Evolutionary conservation across 2,888 invertebrate genomes (phyloP).

Genomic region (Perdita meconis): DNA sequence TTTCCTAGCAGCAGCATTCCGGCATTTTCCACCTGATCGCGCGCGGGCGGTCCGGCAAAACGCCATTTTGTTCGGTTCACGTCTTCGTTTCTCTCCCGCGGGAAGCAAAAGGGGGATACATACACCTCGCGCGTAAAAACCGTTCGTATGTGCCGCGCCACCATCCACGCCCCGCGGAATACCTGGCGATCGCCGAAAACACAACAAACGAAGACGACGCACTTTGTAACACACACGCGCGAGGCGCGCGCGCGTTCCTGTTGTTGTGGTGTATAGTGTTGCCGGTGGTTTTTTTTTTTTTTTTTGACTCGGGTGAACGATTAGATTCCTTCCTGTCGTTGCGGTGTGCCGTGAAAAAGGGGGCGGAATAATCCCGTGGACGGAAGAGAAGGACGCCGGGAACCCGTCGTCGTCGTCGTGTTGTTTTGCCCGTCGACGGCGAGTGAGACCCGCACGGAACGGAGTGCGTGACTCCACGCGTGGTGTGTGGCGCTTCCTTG

Average conservation of each 20-base stretch:
- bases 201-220: constrained; percentile 61
- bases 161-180: constrained; percentile 64
- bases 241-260: constrained; percentile 40
- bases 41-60: constrained; percentile 76
- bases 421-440: constrained; percentile 67
- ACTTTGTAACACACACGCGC: constrained; percentile 55
- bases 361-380: no score
- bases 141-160: constrained; percentile 65
- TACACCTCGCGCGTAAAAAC: constrained; percentile 67
- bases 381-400: background rate
- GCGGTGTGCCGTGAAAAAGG: constrained; percentile 53
- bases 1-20: constrained; percentile 78
- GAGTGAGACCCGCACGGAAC: constrained; percentile 61
- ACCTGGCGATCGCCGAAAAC: constrained; percentile 59
- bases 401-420: constrained; percentile 61
- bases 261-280: constrained; percentile 10
- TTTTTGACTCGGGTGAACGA: no score
- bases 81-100: constrained; percentile 57
- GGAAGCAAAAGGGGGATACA: constrained; percentile 48
- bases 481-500: constrained; percentile 52
- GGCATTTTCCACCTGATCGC: constrained; percentile 82
- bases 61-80: constrained; percentile 73
- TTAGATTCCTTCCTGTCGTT: background rate
- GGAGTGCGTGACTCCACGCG: constrained; percentile 69
- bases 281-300: background rate